Percentiles rank a stretch among this genome's conserved stretches.
phyloP scores from a whole-genome alignment of 2,797 vertebrate species.

The Thaleichthys pacificus region DNA sequence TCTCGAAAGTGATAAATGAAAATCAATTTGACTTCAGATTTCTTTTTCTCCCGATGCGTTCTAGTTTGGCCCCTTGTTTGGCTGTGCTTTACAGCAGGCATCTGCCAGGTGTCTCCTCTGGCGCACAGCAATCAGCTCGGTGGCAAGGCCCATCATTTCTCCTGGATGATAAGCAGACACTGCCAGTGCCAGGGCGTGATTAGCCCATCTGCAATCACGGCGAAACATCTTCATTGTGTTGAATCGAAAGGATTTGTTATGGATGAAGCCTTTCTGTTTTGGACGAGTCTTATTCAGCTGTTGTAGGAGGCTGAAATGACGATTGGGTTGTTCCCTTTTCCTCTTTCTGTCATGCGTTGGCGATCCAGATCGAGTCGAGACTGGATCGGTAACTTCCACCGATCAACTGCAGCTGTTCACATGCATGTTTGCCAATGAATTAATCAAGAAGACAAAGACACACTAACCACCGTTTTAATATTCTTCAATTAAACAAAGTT shows the following conservation, averaged over 20 bases:
- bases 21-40: not conserved
- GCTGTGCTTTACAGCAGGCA: not conserved
- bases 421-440: constrained; percentile 57
- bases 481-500: constrained; percentile 65
- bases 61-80: not conserved
- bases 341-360: constrained; percentile 28
- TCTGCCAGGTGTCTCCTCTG: constrained; percentile 3
- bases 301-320: constrained; percentile 3
- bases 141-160: not conserved
- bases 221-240: not conserved
- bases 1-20: not conserved
- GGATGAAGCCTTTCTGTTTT: not conserved
- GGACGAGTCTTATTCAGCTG: not conserved
- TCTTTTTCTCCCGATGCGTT: not conserved
- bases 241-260: not conserved
- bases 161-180: not conserved
- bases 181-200: not conserved
- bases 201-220: not conserved
- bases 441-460: constrained; percentile 70
- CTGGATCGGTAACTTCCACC: constrained; percentile 57
- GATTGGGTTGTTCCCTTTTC: constrained; percentile 13
- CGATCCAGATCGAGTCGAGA: constrained; percentile 43
- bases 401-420: constrained; percentile 71
- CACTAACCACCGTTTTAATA: constrained; percentile 73
- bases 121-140: not conserved